Evolutionary conservation across 2,113 vertebrate genomes (phyloP), one percentile per base, ranked within the genome.

Genomic region (Hirundichthys speculiger): DNA sequence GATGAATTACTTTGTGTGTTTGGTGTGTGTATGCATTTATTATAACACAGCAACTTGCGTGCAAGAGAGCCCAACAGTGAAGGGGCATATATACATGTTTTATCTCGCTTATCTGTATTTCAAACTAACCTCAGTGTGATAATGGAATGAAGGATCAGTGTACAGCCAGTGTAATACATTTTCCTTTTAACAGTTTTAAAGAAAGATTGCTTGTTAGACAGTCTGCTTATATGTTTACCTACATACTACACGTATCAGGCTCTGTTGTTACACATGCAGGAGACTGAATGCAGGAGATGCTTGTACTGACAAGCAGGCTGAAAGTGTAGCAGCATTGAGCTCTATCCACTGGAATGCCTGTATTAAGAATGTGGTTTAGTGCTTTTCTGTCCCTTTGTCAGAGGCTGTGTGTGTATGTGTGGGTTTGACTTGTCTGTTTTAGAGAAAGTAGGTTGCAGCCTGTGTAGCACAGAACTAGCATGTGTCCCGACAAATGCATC

Each of bases 361-460:
- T 79, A 79, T 90, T 86, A 85, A 84, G 82, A 90, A 80, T 64
- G 53, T 77, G 74, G 81, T 82, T 91, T 90, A 87, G 77, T 79
- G 79, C 80, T 85, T 87, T 86, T 55, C 75, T 78, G 76, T 55
- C 67, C 82, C 65, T 86, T 89, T 89, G 80, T 85, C 48, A 71
- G 71, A 45, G 80, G 62, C 42, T 76, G 57, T 70, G 74, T 58
- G 21, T 61, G 57, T 65, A 64, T 25, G 30, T 57, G 45, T 51
- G 9, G 38, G 22, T 77, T 22, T 63, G 62, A 34, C 53, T 49
- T 40, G 61, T 65, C 51, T 69, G 45, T 66, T 39, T 62, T 34
- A 40, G 49, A 55, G 71, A 89, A 93, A 91, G 59, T 91, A 87
- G 90, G 91, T 92, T 90, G 92, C 64, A 43, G 77, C 59, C 69